Evolutionary conservation across 2,888 invertebrate genomes (phyloP).

Genomic region (Drosophila paranaensis): DNA sequence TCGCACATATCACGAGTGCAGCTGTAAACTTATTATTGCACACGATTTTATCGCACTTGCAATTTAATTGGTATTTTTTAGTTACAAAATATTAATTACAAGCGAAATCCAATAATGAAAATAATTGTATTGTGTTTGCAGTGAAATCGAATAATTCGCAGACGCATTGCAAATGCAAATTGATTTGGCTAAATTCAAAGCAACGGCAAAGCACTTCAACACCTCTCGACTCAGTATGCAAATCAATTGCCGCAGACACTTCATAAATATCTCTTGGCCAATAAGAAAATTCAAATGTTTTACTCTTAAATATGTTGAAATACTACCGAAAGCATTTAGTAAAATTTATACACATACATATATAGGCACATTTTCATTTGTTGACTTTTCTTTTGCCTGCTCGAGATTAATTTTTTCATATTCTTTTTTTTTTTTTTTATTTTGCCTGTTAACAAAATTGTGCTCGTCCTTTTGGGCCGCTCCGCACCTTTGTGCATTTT

Average conservation of each 20-base stretch:
- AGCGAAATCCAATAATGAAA: conserved; percentile 51
- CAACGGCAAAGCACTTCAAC: conserved; percentile 4
- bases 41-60: conserved; percentile 26
- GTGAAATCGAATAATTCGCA: conserved; percentile 43
- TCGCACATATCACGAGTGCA: too few species aligned
- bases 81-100: conserved; percentile 53
- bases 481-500: conserved; percentile 28
- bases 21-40: not conserved
- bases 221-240: conserved; percentile 9
- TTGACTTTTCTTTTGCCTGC: conserved; percentile 21
- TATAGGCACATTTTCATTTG: conserved; percentile 12
- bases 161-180: conserved; percentile 29
- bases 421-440: not conserved
- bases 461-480: conserved; percentile 19
- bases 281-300: conserved; percentile 7
- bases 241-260: conserved; percentile 1
- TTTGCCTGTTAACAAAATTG: conserved; percentile 23
- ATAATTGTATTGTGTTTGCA: conserved; percentile 50
- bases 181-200: conserved; percentile 8
- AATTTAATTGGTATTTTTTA: conserved; percentile 49
- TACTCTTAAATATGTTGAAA: conserved; percentile 20
- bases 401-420: conserved; percentile 36
- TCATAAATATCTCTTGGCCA: not conserved
- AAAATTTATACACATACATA: not conserved
- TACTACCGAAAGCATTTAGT: not conserved